A percentile compares a stretch with the other conserved stretches of the same genome.
Conservation (phyloP, 2,797 vertebrate genomes). For the Psittacula derbiana region DNA sequence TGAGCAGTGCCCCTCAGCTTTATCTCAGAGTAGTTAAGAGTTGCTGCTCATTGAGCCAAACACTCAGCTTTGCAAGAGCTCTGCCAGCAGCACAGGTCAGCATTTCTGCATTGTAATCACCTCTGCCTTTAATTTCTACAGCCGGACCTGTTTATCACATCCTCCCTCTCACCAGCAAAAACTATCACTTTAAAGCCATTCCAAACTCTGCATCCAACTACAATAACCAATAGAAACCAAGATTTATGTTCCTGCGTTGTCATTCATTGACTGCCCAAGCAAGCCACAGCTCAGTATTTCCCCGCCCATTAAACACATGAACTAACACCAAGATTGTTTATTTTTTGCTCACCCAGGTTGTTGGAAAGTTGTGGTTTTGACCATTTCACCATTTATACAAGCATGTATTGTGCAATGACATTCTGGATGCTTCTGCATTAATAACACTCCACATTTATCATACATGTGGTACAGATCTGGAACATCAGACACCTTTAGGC, state of each 20-base stretch:
- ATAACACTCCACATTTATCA: neutral
- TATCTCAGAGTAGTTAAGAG: neutral
- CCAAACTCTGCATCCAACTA: neutral
- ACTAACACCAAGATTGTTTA: too few relatives aligned
- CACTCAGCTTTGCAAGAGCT: neutral
- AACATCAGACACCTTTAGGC: neutral
- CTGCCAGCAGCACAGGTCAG: neutral
- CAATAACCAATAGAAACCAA: neutral
- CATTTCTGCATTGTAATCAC: neutral
- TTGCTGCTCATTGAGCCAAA: neutral
- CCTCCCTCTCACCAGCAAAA: neutral
- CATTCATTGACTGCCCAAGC: neutral
- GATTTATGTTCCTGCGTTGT: neutral
- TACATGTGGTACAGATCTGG: fast-evolving
- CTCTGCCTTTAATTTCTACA: neutral
- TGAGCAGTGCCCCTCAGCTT: neutral
- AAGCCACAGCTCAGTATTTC: neutral
- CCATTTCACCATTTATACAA: neutral
- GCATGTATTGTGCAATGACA: neutral
- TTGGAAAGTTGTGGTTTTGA: neutral
- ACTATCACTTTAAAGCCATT: conserved; percentile 15
- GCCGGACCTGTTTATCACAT: conserved; percentile 31
- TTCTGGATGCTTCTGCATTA: neutral
- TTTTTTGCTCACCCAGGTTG: neutral
- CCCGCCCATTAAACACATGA: neutral